These are phyloP conservation scores for Natator depressus DNA, from an alignment of 2,113 vertebrate species.

Conservation along the genomic window DNA sequence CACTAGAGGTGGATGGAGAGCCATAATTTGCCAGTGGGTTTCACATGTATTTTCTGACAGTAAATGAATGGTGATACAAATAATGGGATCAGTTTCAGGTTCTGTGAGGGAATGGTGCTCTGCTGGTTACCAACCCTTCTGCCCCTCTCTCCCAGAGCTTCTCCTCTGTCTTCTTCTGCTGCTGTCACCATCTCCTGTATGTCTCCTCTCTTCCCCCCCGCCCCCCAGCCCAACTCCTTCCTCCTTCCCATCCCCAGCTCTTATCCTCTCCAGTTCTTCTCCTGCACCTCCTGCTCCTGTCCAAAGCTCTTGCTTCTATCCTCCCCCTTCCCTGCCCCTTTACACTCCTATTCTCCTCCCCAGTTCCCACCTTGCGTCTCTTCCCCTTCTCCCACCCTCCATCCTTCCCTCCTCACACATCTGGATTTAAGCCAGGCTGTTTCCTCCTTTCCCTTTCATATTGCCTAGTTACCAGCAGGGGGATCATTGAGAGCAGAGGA, in stretches of 20 bases:
- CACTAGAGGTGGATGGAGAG: background rate
- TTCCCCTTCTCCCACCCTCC: too few relatives aligned
- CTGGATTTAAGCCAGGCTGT: too few relatives aligned
- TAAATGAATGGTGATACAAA: background rate
- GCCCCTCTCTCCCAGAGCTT: fast-evolving
- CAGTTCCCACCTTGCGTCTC: too few relatives aligned
- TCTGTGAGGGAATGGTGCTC: fast-evolving
- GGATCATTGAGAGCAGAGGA: too few relatives aligned
- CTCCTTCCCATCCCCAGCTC: background rate
- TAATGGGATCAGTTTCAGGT: background rate
- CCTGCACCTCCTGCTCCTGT: background rate
- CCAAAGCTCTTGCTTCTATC: too few relatives aligned
- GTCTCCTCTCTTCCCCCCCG: background rate
- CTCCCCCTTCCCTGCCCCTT: too few relatives aligned
- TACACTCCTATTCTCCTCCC: too few relatives aligned
- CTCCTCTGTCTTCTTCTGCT: background rate
- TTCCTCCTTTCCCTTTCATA: too few relatives aligned
- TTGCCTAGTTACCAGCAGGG: too few relatives aligned
- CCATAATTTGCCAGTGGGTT: background rate
- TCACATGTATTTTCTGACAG: background rate
- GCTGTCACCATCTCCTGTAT: background rate
- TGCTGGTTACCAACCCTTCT: fast-evolving
- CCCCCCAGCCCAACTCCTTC: background rate
- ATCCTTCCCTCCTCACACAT: too few relatives aligned
- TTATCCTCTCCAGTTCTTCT: background rate